These are phyloP conservation scores for Augochlorella aurata DNA, from an alignment of 2,888 invertebrate species.

Conservation along the genomic window DNA sequence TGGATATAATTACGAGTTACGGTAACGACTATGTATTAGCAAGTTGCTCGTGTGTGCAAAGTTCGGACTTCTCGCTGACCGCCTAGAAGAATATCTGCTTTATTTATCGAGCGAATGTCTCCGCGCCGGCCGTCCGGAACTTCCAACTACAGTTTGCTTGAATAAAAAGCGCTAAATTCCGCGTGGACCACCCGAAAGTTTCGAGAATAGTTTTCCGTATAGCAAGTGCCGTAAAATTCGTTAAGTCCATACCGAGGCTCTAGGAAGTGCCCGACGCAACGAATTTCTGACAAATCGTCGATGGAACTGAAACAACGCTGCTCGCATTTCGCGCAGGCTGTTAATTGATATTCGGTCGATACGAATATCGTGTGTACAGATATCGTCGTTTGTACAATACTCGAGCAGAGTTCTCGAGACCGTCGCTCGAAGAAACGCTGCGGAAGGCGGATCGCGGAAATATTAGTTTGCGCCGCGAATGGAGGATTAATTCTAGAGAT, in stretches of 20 bases:
- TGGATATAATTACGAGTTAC: conserved; percentile 65
- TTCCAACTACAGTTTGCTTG: neutral
- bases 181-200: neutral
- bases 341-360: no score
- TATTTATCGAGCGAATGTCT: conserved; percentile 30
- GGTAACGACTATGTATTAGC: conserved; percentile 50
- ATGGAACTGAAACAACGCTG: no score
- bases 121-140: neutral
- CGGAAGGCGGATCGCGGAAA: neutral
- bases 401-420: no score
- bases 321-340: no score
- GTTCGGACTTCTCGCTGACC: conserved; percentile 9
- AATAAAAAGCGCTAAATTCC: neutral
- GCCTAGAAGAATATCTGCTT: conserved; percentile 7
- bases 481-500: no score
- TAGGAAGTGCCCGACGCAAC: no score
- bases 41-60: conserved; percentile 45
- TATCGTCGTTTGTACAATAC: neutral
- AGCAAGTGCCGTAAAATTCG: neutral
- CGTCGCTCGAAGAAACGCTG: neutral
- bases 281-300: no score
- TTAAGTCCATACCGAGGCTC: neutral
- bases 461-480: neutral
- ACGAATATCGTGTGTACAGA: no score
- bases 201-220: neutral